Evolutionary conservation across 2,113 vertebrate species (phyloP).

Genomic region (Anguilla japonica): DNA sequence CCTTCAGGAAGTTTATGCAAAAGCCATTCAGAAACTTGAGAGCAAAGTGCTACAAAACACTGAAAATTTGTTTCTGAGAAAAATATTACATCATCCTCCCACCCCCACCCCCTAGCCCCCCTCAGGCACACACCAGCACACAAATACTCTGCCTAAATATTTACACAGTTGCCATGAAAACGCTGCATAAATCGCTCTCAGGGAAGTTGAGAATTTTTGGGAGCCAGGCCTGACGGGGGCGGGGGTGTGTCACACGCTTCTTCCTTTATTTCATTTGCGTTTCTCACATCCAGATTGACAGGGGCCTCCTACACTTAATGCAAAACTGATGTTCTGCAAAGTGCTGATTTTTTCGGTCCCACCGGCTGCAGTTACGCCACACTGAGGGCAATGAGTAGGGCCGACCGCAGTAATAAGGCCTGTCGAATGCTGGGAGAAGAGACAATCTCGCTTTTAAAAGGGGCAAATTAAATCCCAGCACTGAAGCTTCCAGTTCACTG

Average conservation of each 20-base stretch:
- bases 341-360: background rate
- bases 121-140: conserved; percentile 9
- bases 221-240: conserved; percentile 46
- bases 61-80: conserved; percentile 11
- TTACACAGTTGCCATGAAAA: conserved; percentile 61
- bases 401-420: background rate
- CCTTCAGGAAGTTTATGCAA: background rate
- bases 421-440: background rate
- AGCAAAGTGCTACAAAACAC: background rate
- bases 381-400: background rate
- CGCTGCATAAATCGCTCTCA: conserved; percentile 42
- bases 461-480: background rate
- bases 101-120: background rate
- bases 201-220: conserved; percentile 46
- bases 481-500: background rate
- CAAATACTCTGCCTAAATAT: conserved; percentile 57
- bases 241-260: background rate
- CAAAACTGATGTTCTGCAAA: background rate
- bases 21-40: background rate
- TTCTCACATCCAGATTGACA: background rate
- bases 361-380: background rate
- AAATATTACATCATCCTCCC: conserved; percentile 24
- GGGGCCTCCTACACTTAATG: background rate
- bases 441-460: background rate
- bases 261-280: background rate